These are phyloP conservation scores for Agrenia bidenticulata DNA, from an alignment of 2,888 invertebrate species.

Conservation along the genomic window DNA sequence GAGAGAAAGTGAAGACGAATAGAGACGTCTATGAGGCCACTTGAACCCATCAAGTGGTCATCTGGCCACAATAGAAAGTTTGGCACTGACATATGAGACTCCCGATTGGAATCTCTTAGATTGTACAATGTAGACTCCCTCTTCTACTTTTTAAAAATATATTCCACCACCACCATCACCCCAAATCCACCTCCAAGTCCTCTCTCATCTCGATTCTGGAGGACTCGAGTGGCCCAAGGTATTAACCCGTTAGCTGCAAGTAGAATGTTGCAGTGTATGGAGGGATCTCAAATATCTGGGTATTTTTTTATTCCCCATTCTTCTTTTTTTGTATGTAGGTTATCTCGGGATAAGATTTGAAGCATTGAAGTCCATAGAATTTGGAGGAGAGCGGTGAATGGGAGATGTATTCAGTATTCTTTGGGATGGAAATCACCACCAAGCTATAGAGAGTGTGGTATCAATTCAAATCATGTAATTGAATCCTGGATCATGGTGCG, in stretches of 20 bases:
- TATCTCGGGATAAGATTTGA: background rate
- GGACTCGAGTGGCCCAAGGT: slow-evolving; percentile 4
- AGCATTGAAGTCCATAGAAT: background rate
- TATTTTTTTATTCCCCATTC: slow-evolving; percentile 5
- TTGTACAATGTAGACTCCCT: background rate
- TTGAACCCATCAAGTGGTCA: slow-evolving; percentile 53
- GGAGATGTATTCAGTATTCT: slow-evolving; percentile 2
- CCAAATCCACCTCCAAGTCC: slow-evolving; percentile 10
- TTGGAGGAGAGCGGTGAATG: background rate
- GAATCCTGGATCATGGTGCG: slow-evolving; percentile 1
- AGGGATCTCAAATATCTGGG: background rate
- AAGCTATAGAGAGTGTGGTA: background rate
- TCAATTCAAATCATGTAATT: slow-evolving; percentile 1
- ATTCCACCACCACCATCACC: slow-evolving; percentile 7
- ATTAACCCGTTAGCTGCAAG: slow-evolving; percentile 4
- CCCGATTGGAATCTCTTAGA: slow-evolving; percentile 38
- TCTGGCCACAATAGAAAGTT: slow-evolving; percentile 52
- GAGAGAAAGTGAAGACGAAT: slow-evolving; percentile 8
- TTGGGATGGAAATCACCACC: background rate
- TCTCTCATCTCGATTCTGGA: slow-evolving; percentile 2
- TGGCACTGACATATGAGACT: slow-evolving; percentile 53
- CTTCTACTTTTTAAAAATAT: slow-evolving; percentile 14
- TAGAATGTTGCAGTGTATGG: too few relatives aligned
- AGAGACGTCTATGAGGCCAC: slow-evolving; percentile 38
- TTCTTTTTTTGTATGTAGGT: slow-evolving; percentile 6